Evolutionary conservation across 2,888 invertebrate genomes (phyloP), one percentile per base, ranked within the genome.

Genomic region (Ornithoptera alexandrae): DNA sequence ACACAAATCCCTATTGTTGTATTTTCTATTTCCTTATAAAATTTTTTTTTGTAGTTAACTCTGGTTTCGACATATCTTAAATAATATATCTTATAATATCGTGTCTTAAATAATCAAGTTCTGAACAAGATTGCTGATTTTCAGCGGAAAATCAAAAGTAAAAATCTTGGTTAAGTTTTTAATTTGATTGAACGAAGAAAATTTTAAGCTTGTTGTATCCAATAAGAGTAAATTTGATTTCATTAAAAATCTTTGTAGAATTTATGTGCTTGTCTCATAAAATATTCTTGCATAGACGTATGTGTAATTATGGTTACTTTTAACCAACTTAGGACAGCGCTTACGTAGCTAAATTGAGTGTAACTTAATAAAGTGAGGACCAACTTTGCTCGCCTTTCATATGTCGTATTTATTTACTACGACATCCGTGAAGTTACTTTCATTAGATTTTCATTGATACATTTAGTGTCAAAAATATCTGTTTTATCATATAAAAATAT

Each of bases 321-420:
- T 70, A 70, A 67, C 63, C 53, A 66, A 70, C 59, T 70, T 63
- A 70, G 46, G 62, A 59, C 66, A 63, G 46, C 67, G 67, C 64
- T 64, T 70, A 70, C 64, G 70, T 61, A 63, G 67, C 67, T 64
- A 67, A 70, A 67, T 70, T 70, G 70, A 60, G 60, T 67, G 70
- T 70, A 70, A 70, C 70, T 70, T 70, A 70, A 70, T 70, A 70
- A 70, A 61, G 56, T 3, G 57, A 67, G 70, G 53, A 70, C 70
- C 63, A 70, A 70, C 70, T 70, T 67, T 65, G 67, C 63, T 64
- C 61, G 63, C 64, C 70, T 64, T 61, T 60, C 64, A 70, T 56
- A 67, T 70, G 57, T 60, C 30, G 63, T 64, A 70, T 64, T 67
- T 70, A 70, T 70, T 67, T 61, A 67, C 62, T 67, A 59, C 53